Evolutionary conservation across 2,113 vertebrate genomes (phyloP).

Genomic region (Speoplatyrhinus poulsoni): DNA sequence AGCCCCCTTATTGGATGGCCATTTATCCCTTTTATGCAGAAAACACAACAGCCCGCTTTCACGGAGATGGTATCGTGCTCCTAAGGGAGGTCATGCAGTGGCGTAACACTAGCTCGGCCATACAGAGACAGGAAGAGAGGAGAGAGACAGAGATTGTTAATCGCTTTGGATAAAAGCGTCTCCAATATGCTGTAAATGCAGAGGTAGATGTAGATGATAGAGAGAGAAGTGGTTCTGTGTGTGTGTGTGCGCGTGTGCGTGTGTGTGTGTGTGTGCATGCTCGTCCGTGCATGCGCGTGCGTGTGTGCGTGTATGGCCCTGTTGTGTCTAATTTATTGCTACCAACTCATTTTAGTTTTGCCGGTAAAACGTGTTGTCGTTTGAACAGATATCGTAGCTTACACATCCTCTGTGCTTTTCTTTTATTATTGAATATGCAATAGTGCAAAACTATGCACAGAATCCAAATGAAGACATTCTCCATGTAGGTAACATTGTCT

Average conservation of each 20-base stretch:
- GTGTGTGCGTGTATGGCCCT: neutral
- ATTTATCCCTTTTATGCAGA: constrained; percentile 41
- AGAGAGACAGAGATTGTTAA: constrained; percentile 2
- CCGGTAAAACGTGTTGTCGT: constrained; percentile 7
- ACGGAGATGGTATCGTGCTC: constrained; percentile 44
- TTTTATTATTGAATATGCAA: neutral
- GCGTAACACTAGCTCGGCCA: constrained; percentile 38
- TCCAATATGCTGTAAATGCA: too few relatives aligned
- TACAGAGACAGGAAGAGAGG: constrained; percentile 2
- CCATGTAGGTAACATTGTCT: neutral
- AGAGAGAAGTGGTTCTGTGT: constrained; percentile 2
- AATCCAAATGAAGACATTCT: neutral
- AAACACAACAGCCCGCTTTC: constrained; percentile 38
- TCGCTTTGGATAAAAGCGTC: too few relatives aligned
- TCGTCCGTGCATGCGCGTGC: neutral
- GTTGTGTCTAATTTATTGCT: neutral
- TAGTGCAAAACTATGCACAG: neutral
- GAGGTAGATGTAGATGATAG: neutral
- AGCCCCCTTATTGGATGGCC: constrained; percentile 16
- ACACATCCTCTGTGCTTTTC: neutral
- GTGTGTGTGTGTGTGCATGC: constrained; percentile 1
- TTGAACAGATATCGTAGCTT: neutral
- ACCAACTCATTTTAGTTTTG: neutral
- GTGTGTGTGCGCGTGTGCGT: neutral
- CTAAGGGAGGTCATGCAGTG: constrained; percentile 23